Percentiles rank a stretch among this genome's conserved stretches.
phyloP scores from a whole-genome alignment of 53 echinoderm and acorn worm species.

The Zoroaster sp. region DNA sequence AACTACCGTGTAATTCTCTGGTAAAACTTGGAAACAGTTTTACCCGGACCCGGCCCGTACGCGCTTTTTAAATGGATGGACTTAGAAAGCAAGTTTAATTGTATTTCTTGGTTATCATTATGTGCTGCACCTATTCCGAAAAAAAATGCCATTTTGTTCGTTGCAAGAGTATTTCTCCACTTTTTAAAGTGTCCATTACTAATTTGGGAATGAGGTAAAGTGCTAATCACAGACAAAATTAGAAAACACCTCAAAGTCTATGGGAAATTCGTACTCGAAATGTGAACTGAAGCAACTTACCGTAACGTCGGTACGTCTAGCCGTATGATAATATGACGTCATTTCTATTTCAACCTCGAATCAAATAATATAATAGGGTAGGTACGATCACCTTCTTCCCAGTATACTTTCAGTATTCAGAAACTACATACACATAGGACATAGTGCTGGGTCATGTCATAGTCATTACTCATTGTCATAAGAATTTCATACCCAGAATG shows the following conservation, averaged over 20 bases:
- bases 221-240: not conserved
- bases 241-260: not conserved
- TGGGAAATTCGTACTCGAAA: not conserved
- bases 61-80: not conserved
- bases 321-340: not conserved
- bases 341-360: not conserved
- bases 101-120: not conserved
- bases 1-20: too few relatives aligned
- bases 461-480: not conserved
- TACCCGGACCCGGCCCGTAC: not conserved
- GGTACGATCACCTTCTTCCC: not conserved
- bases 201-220: not conserved
- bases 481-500: not conserved
- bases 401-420: not conserved
- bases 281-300: not conserved
- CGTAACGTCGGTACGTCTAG: not conserved
- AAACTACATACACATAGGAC: not conserved
- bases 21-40: too few relatives aligned
- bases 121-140: not conserved
- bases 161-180: not conserved
- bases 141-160: not conserved
- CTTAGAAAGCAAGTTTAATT: constrained; percentile 12
- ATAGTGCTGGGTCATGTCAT: not conserved
- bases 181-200: not conserved
- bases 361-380: not conserved